Conservation (phyloP, 2,113 vertebrate species). For the Cryptoleucopteryx plumbea region DNA sequence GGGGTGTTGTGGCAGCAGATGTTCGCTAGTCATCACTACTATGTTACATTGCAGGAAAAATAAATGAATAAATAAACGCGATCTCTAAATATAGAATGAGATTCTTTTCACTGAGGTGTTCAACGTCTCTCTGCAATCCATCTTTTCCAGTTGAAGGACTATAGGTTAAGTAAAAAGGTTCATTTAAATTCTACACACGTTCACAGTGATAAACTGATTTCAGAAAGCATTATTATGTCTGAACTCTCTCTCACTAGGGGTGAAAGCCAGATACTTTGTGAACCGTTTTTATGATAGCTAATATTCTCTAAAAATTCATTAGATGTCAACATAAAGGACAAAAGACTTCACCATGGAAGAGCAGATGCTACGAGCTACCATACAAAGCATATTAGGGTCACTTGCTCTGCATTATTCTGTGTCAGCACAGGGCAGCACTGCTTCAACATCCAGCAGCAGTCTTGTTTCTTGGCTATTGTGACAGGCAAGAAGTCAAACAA, state of each 20-base stretch:
- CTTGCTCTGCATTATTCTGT: background rate
- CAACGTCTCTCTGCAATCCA: background rate
- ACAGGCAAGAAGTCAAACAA: background rate
- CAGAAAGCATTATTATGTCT: background rate
- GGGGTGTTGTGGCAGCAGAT: background rate
- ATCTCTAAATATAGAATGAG: slow-evolving; percentile 22
- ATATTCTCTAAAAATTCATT: slow-evolving; percentile 20
- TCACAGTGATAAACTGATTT: slow-evolving; percentile 29
- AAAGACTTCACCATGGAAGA: background rate
- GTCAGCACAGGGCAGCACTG: background rate
- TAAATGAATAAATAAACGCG: slow-evolving; percentile 6
- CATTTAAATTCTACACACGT: slow-evolving; percentile 19
- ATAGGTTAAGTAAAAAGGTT: background rate
- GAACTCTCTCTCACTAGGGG: background rate
- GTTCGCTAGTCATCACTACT: background rate
- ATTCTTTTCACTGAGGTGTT: background rate
- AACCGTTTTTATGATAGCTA: background rate
- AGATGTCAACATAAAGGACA: background rate
- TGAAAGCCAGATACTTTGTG: background rate
- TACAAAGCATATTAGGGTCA: background rate
- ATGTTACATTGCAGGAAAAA: background rate
- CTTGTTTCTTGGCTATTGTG: background rate
- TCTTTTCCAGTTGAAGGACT: background rate
- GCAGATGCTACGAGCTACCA: background rate
- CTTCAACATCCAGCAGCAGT: background rate